phyloP scores from a whole-genome alignment of 1,140 invertebrate genomes.

The Nasonia vitripennis region DNA sequence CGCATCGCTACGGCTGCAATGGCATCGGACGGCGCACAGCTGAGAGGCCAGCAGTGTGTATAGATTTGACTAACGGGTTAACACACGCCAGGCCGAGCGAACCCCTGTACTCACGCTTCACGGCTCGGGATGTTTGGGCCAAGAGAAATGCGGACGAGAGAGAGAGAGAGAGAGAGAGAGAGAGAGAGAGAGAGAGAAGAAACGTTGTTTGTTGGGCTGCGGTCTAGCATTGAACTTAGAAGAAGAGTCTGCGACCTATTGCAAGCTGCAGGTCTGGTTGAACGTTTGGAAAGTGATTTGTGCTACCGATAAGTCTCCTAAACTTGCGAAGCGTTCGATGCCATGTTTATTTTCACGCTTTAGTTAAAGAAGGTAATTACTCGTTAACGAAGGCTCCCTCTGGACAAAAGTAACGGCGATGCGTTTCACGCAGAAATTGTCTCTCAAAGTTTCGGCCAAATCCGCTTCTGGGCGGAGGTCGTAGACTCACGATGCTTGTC shows the following conservation, averaged over 20 bases:
- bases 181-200: background rate
- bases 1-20: background rate
- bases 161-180: background rate
- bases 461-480: too few species aligned
- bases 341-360: too few species aligned
- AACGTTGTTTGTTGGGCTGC: background rate
- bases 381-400: too few species aligned
- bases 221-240: slow-evolving; percentile 4
- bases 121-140: background rate
- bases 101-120: background rate
- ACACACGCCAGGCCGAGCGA: background rate
- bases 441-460: too few species aligned
- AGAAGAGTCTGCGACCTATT: background rate
- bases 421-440: too few species aligned
- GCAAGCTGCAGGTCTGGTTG: too few species aligned
- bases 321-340: too few species aligned
- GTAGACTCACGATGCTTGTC: too few species aligned
- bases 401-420: too few species aligned
- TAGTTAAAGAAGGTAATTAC: too few species aligned
- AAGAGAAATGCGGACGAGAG: background rate
- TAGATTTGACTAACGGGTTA: slow-evolving; percentile 22
- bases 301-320: too few species aligned
- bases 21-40: background rate
- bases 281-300: too few species aligned
- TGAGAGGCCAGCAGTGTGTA: background rate